Evolutionary conservation across 2,797 vertebrate genomes (phyloP).

Genomic region (Ctenochaetus hawaiiensis): DNA sequence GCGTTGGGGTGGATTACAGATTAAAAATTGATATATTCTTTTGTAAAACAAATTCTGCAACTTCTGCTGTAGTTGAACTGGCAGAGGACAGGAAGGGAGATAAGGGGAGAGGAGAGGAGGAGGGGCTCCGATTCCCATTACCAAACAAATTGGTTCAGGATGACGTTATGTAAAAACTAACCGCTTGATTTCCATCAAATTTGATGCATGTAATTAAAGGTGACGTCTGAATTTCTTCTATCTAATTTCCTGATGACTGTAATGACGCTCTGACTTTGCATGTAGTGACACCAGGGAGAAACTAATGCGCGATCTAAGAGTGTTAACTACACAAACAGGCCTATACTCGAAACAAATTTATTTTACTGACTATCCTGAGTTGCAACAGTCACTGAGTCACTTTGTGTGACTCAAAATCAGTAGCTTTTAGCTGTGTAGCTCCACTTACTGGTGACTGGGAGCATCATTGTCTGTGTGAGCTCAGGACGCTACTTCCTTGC

Average conservation of each 20-base stretch:
- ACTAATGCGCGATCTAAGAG: too few relatives aligned
- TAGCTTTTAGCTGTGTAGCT: conserved; percentile 28
- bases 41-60: conserved; percentile 17
- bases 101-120: too few relatives aligned
- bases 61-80: conserved; percentile 28
- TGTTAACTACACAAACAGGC: too few relatives aligned
- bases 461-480: conserved; percentile 6
- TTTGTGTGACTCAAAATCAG: neutral
- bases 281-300: neutral
- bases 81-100: neutral
- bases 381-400: neutral
- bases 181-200: neutral
- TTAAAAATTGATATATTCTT: conserved; percentile 26
- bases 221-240: too few relatives aligned
- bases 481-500: neutral
- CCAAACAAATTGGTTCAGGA: neutral
- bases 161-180: neutral
- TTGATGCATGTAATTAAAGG: neutral
- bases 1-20: conserved; percentile 25
- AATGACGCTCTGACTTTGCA: neutral
- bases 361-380: too few relatives aligned
- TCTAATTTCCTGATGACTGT: neutral
- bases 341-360: too few relatives aligned
- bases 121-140: neutral
- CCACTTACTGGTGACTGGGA: conserved; percentile 38